Percentiles rank a stretch among this genome's conserved stretches.
Evolutionary conservation across 2,888 invertebrate genomes (phyloP).

Genomic region (Lasioglossum calceatum): DNA sequence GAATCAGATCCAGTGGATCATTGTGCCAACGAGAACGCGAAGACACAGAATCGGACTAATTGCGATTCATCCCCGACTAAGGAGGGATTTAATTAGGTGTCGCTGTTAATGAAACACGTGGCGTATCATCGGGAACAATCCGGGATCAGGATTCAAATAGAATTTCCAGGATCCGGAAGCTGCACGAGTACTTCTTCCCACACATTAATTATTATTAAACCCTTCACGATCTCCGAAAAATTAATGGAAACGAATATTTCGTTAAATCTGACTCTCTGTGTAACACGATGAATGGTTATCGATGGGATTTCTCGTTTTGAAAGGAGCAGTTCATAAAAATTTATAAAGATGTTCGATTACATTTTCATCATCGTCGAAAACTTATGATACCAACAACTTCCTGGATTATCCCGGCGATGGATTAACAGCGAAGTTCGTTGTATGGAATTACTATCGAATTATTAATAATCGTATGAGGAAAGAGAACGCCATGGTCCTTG

Average conservation of each 20-base stretch:
- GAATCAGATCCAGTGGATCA: background rate
- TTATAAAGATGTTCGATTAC: background rate
- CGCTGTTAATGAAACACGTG: slow-evolving; percentile 20
- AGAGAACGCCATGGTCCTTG: background rate
- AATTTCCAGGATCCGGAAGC: background rate
- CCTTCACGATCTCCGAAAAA: background rate
- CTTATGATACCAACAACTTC: background rate
- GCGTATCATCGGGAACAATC: background rate
- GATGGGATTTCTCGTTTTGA: background rate
- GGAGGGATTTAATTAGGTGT: slow-evolving; percentile 11
- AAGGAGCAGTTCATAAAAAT: background rate
- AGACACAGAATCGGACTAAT: background rate
- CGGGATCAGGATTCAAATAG: background rate
- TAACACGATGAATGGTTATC: background rate
- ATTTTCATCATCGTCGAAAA: background rate
- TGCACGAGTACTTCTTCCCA: background rate
- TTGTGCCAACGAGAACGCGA: background rate
- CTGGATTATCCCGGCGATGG: background rate
- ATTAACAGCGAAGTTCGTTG: background rate
- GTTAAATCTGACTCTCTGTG: background rate
- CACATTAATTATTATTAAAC: background rate
- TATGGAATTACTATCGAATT: background rate
- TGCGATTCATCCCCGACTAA: background rate
- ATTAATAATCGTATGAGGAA: background rate
- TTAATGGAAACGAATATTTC: background rate